These are phyloP conservation scores for Leuctra nigra DNA, from an alignment of 2,888 invertebrate species.

Conservation along the genomic window DNA sequence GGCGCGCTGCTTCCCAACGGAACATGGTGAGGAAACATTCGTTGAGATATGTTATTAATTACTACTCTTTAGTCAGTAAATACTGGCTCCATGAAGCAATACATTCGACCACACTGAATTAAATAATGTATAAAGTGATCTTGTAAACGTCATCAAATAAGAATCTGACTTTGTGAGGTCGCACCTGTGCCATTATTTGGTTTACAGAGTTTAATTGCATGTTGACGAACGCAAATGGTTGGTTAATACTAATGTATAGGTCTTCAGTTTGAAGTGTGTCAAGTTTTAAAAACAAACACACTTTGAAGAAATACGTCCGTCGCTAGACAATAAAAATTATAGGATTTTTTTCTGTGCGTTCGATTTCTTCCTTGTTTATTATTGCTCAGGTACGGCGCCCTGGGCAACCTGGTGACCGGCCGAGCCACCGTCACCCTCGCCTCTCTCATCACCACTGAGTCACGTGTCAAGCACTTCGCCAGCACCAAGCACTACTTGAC, in stretches of 20 bases:
- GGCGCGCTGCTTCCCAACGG: not conserved
- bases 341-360: no score
- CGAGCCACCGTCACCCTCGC: not conserved
- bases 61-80: not conserved
- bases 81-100: no score
- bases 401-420: not conserved
- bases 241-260: no score
- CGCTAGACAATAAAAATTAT: no score
- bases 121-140: no score
- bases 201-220: no score
- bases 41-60: not conserved
- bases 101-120: no score
- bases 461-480: not conserved
- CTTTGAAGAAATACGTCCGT: no score
- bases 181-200: not conserved
- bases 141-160: not conserved
- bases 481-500: not conserved
- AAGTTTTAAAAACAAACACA: no score
- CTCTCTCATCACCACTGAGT: not conserved
- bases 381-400: not conserved
- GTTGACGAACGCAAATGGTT: no score
- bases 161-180: not conserved
- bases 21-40: not conserved
- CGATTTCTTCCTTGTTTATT: no score
- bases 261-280: no score